A percentile compares a stretch with the other conserved stretches of the same genome.
Conservation (phyloP, 2,113 vertebrate species). For the Rhizomys pruinosus region DNA sequence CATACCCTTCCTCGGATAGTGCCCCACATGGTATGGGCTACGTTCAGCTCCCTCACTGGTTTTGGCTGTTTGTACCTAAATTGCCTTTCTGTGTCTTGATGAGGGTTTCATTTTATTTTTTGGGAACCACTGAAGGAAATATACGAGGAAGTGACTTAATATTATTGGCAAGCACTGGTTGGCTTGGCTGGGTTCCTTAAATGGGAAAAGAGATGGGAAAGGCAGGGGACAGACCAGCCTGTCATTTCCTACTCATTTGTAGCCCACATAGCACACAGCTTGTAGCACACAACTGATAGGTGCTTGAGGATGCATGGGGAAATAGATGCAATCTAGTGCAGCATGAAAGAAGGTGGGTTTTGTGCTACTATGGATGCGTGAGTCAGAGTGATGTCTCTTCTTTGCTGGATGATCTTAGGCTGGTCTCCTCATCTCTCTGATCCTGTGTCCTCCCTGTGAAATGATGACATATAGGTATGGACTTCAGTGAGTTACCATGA, state of each 20-base stretch:
- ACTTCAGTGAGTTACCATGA: not conserved
- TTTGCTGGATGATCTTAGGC: not conserved
- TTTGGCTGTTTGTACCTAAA: slow-evolving; percentile 36
- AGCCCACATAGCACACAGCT: not conserved
- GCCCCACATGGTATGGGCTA: not conserved
- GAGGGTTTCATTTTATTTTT: slow-evolving; percentile 64
- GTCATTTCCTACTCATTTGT: slow-evolving; percentile 43
- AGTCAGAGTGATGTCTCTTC: not conserved
- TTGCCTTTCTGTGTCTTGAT: slow-evolving; percentile 56
- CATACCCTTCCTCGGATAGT: not conserved
- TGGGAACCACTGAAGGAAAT: slow-evolving; percentile 49
- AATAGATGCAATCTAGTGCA: not conserved
- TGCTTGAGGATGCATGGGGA: slow-evolving; percentile 11
- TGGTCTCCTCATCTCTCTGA: not conserved
- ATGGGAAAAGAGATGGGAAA: slow-evolving; percentile 8
- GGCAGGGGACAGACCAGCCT: not conserved
- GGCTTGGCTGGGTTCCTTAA: slow-evolving; percentile 30
- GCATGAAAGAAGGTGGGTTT: not conserved
- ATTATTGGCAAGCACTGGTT: not conserved
- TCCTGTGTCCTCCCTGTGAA: slow-evolving; percentile 36
- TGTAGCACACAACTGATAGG: not conserved
- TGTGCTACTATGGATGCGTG: not conserved
- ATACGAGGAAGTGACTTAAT: slow-evolving; percentile 44
- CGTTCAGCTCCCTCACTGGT: not conserved
- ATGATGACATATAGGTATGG: not conserved